A percentile compares a stretch with the other conserved stretches of the same genome.
Conservation (phyloP, 1,140 invertebrate genomes). For the Portunus trituberculatus region DNA sequence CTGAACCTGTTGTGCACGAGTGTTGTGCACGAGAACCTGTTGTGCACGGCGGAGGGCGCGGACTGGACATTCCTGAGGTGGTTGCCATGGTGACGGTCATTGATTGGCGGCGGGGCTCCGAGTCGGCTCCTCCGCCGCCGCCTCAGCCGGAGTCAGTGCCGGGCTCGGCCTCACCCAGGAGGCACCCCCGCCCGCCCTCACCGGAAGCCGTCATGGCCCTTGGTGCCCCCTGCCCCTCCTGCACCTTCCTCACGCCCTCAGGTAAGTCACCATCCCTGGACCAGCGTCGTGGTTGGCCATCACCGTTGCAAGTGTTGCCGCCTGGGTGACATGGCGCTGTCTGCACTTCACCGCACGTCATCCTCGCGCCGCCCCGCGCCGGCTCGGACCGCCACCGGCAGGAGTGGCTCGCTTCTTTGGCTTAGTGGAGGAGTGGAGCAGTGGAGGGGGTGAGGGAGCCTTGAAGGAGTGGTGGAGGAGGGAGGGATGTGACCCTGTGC, state of each 20-base stretch:
- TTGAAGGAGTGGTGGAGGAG: neutral
- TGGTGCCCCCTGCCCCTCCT: neutral
- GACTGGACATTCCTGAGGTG: slow-evolving; percentile 71
- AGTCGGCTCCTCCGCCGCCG: slow-evolving; percentile 12
- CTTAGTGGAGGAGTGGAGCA: neutral
- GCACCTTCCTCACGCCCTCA: neutral
- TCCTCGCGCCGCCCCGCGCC: too few relatives aligned
- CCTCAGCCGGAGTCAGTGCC: slow-evolving; percentile 9
- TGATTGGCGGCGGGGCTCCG: slow-evolving; percentile 56
- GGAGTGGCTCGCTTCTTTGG: neutral
- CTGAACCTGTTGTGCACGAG: slow-evolving; percentile 31
- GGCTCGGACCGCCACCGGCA: too few relatives aligned
- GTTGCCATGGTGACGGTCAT: slow-evolving; percentile 67
- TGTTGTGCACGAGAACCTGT: slow-evolving; percentile 40
- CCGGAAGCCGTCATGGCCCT: neutral
- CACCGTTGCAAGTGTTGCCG: neutral
- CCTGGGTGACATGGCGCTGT: neutral
- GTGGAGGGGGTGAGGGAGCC: neutral
- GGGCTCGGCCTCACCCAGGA: slow-evolving; percentile 57
- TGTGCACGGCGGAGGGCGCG: slow-evolving; percentile 25
- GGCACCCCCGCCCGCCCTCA: slow-evolving; percentile 43
- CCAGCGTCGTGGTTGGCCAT: neutral
- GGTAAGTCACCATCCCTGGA: neutral
- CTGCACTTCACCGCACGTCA: too few relatives aligned
- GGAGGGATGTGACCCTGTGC: slow-evolving; percentile 37